phyloP scores from a whole-genome alignment of 1,140 invertebrate species.

The Macrobrachium rosenbergii region DNA sequence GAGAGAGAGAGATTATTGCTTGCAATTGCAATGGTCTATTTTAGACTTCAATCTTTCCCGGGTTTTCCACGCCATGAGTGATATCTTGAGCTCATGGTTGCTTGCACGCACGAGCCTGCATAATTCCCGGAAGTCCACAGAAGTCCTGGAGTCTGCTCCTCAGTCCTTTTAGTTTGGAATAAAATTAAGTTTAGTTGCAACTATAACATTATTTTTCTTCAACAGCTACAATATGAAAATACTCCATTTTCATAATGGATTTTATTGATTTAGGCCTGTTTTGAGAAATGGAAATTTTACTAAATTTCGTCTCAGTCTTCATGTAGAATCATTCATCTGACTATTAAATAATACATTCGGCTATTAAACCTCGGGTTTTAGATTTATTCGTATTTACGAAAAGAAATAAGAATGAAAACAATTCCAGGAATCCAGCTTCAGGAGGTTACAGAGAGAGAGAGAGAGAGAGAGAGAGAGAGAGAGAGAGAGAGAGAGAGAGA shows the following conservation, averaged over 20 bases:
- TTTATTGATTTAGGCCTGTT: too few species aligned
- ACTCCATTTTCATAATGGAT: too few species aligned
- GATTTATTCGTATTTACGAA: not conserved
- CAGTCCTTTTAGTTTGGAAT: too few species aligned
- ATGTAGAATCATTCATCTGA: not conserved
- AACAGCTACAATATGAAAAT: too few species aligned
- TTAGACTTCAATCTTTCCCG: not conserved
- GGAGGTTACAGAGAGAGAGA: not conserved
- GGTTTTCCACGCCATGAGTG: not conserved
- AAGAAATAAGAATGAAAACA: not conserved
- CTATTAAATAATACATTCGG: not conserved
- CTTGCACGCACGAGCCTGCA: not conserved
- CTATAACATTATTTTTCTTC: too few species aligned
- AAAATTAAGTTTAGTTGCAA: too few species aligned
- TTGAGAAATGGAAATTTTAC: too few species aligned
- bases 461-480: too few species aligned
- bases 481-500: not conserved
- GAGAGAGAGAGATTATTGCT: slow-evolving; percentile 3
- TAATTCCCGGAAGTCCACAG: too few species aligned
- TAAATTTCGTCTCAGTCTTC: too few species aligned
- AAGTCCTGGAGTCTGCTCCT: too few species aligned
- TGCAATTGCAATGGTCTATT: not conserved
- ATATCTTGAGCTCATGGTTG: not conserved
- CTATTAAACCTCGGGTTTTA: too few species aligned
- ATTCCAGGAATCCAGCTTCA: not conserved